Conservation (phyloP, 2,113 vertebrate genomes). For the Chloropsis hardwickii region DNA sequence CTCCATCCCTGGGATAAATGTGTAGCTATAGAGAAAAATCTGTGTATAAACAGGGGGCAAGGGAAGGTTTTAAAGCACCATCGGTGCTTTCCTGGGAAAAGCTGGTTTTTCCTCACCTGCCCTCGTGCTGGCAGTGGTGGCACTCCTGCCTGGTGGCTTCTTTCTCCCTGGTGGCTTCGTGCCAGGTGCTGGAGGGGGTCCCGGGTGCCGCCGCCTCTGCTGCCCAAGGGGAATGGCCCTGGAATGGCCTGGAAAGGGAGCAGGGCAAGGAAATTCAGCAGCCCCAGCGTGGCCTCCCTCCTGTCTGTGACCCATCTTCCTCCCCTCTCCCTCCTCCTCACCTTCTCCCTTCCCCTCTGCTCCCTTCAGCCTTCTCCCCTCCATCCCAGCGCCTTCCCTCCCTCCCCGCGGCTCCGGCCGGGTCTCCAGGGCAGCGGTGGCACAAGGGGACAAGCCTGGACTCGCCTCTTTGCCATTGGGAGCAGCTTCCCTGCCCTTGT, state of each 20-base stretch:
- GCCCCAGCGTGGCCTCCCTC: neutral
- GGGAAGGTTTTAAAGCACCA: neutral
- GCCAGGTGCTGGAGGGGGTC: accelerated
- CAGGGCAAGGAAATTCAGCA: neutral
- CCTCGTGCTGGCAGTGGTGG: accelerated
- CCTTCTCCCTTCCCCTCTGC: neutral
- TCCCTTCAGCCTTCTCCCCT: neutral
- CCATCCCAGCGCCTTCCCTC: neutral
- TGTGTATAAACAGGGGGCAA: accelerated
- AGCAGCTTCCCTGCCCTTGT: neutral
- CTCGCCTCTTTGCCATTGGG: neutral
- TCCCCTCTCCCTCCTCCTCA: neutral
- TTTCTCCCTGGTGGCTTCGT: neutral
- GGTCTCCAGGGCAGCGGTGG: neutral
- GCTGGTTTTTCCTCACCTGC: neutral
- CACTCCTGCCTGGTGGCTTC: accelerated
- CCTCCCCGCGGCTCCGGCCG: neutral
- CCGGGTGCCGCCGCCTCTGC: accelerated
- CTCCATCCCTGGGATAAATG: neutral
- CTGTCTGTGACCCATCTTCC: neutral
- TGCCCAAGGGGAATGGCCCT: accelerated
- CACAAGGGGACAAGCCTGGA: neutral
- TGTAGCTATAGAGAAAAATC: accelerated
- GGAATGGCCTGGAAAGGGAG: neutral
- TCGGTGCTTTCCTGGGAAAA: neutral